Evolutionary conservation across 2,888 invertebrate genomes (phyloP), one percentile per base, ranked within the genome.

Genomic region (Alitta virens): DNA sequence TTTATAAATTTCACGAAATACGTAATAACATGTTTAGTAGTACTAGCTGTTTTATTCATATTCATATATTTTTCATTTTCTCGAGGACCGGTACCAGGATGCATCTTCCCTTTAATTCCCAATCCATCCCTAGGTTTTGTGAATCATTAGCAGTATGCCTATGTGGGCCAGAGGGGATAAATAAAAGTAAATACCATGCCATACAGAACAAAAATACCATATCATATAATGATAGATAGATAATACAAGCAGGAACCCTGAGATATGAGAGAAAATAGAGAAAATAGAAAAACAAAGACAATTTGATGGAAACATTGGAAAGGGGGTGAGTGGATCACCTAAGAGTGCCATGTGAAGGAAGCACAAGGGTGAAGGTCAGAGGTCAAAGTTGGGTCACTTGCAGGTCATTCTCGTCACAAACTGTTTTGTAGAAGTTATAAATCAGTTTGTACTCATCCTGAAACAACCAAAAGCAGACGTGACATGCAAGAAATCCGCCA

Each of bases 341-440:
- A 59, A 51, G 38, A 51, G 59, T 59, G 59, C 59, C 46, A 51
- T 59, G n/a, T n/a, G 59, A 38, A 40, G 51, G 51, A 49, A 49
- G 59, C 59, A 59, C 46, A 46, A 46, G 51, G 59, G 59, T 50
- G 38, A 59, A 38, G 49, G 51, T 50, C 38, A 50, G 38, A 49
- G 59, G 59, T 59, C 59, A 59, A 51, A 59, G 59, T 50, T 49
- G 59, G 50, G 59, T 59, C 59, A 59, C 59, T 46, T 59, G 51
- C 38, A 33, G 50, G 52, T 59, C 38, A 51, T 38, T 51, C 51
- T 46, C 59, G 24, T 59, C 59, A 50, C 38, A 38, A 38, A 50
- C 51, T 38, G 49, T 38, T 59, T 38, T 59, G 59, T 51, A 51
- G 60, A 38, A 53, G 21, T 60, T 49, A 60, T 60, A 60, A 26